Evolutionary conservation across 2,113 vertebrate species (phyloP).

Genomic region (Nymphicus hollandicus): DNA sequence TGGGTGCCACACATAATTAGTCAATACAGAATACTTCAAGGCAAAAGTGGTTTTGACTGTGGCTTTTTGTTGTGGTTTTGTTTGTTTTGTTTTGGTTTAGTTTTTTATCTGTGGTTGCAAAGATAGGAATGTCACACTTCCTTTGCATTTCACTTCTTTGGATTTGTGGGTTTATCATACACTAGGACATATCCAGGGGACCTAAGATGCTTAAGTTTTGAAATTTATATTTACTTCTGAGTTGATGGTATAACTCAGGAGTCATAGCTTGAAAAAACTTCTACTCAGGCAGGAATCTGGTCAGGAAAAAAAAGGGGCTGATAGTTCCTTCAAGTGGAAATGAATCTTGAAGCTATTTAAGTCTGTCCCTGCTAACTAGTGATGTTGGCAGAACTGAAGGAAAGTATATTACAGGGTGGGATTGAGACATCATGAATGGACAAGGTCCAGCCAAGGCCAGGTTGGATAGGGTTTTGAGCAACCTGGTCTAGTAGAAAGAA

Average conservation of each 20-base stretch:
- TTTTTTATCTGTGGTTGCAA: not conserved
- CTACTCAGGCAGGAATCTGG: not conserved
- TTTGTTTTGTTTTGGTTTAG: not conserved
- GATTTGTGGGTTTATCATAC: not conserved
- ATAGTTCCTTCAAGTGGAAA: not conserved
- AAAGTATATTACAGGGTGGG: not conserved
- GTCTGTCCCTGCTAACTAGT: not conserved
- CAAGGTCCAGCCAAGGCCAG: not conserved
- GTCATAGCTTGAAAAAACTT: not conserved
- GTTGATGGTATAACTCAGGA: not conserved
- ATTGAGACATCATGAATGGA: not conserved
- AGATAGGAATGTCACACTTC: not conserved
- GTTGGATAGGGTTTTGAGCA: not conserved
- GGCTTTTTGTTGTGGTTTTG: not conserved
- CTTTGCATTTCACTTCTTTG: not conserved
- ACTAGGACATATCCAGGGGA: not conserved
- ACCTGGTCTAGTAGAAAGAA: not conserved
- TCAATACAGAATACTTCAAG: not conserved
- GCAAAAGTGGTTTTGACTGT: not conserved
- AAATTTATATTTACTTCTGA: not conserved
- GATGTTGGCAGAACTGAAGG: not conserved
- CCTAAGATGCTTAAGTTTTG: not conserved
- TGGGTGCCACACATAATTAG: not conserved
- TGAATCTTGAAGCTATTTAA: not conserved
- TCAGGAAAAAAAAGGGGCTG: not conserved